Evolutionary conservation across 1,140 invertebrate species (phyloP).

Genomic region (Pseudomyrmex concolor): DNA sequence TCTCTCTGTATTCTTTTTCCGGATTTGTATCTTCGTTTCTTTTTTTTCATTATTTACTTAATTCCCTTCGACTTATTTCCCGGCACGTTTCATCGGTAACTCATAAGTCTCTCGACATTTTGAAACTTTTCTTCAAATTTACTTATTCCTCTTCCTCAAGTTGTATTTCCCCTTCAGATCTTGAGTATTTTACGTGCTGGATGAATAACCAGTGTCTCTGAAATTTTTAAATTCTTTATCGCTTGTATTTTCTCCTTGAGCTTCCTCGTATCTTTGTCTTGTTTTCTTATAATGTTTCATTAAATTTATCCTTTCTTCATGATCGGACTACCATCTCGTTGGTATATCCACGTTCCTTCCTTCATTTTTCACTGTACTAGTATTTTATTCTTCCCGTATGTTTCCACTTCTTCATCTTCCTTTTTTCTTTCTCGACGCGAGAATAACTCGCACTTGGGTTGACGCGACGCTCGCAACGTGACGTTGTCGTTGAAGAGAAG

Average conservation of each 20-base stretch:
- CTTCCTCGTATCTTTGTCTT: neutral
- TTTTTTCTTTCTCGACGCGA: constrained; percentile 5
- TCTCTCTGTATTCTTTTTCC: constrained; percentile 26
- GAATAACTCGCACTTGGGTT: neutral
- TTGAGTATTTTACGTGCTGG: no score
- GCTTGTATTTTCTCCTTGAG: constrained; percentile 1
- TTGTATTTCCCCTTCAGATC: neutral
- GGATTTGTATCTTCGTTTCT: neutral
- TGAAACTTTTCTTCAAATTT: constrained; percentile 16
- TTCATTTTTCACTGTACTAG: constrained; percentile 46
- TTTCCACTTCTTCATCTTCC: constrained; percentile 12
- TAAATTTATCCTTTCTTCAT: constrained; percentile 16
- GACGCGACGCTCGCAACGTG: constrained; percentile 28
- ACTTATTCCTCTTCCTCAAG: neutral
- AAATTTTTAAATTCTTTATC: neutral
- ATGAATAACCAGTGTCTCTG: no score
- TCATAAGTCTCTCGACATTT: neutral
- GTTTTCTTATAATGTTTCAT: constrained; percentile 27
- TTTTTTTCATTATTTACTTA: constrained; percentile 11
- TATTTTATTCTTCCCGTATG: constrained; percentile 24
- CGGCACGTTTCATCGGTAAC: neutral
- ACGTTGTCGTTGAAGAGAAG: constrained; percentile 21
- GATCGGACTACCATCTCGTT: constrained; percentile 13
- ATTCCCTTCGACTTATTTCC: neutral
- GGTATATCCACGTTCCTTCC: constrained; percentile 27